Evolutionary conservation across 2,888 invertebrate species (phyloP), one percentile per base, ranked within the genome.

Genomic region (Calliopum simillimum): DNA sequence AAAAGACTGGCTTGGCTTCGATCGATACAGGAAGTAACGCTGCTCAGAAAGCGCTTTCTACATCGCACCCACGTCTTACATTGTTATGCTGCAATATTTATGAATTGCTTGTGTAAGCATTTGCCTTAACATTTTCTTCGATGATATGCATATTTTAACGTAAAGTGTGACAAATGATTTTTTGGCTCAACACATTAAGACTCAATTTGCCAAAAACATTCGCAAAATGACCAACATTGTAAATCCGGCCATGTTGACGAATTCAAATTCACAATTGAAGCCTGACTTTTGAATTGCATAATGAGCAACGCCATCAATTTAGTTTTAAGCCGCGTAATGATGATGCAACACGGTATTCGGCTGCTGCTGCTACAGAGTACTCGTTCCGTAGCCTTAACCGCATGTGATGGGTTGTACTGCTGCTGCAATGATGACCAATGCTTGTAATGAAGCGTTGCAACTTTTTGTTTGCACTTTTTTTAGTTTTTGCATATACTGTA

Each of bases 221-320:
- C n/a, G n/a, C 33, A 33, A 2, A 33, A 33, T 33, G 8, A 33
- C 33, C 33, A 3, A 33, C 4, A 4, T 8, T 33, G 33, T 4
- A 4, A 4, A 33, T 21, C 6, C 43, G 8, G 43, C 55, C 3
- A 11, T 21, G 55, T 56, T 44, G 11, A 43, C 55, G 55, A 55
- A 56, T 53, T 43, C 49, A 25, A 49, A 44, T 21, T 25, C 41
- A 33, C 33, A 33, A 8, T 33, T 33, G 12, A 46, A 13, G 61
- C 46, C 61, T 14, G 21, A 19, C 61, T 44, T 46, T 46, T 19
- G 2, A 23, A 49, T 67, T 67, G 49, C 67, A n/a, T 51, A 67
- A 67, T 49, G 46, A 44, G 58, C 47, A 33, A 19, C 59, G 19
- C 33, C 8, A 33, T 8, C 33, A 33, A 33, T 33, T n/a, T 33